Evolutionary conservation across 2,888 invertebrate species (phyloP).

Genomic region (Andrena minutula): DNA sequence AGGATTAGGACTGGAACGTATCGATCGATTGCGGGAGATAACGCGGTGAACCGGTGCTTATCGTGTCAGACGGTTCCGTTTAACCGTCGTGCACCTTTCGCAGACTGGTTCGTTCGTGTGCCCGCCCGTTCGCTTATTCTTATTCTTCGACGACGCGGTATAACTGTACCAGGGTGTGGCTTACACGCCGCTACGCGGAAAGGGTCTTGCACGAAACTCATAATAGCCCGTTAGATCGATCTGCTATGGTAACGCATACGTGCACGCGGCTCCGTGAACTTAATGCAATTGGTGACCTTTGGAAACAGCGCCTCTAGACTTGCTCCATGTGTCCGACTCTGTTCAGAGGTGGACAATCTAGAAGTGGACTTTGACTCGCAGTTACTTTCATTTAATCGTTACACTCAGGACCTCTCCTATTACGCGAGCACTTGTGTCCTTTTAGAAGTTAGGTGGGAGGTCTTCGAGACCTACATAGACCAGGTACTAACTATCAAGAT

Average conservation of each 20-base stretch:
- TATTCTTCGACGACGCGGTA: conserved; percentile 47
- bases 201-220: conserved; percentile 65
- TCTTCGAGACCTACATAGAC: too few species aligned
- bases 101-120: background rate
- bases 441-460: too few species aligned
- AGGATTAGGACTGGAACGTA: background rate
- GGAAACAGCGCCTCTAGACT: background rate
- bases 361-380: too few species aligned
- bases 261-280: conserved; percentile 5
- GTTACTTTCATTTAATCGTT: too few species aligned
- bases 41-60: conserved; percentile 18
- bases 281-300: conserved; percentile 25
- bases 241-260: conserved; percentile 54
- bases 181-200: conserved; percentile 49
- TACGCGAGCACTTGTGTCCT: too few species aligned
- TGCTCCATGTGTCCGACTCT: background rate
- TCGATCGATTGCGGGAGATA: background rate
- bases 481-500: too few species aligned
- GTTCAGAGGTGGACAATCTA: too few species aligned
- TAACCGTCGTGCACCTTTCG: background rate
- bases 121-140: conserved; percentile 41
- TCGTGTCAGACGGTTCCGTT: conserved; percentile 1
- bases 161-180: conserved; percentile 71
- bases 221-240: conserved; percentile 70
- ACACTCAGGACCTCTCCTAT: too few species aligned